Base-by-base conservation (phyloP, 92 coral and sea anemone species). In the Parazoanthus atlanticus region DNA sequence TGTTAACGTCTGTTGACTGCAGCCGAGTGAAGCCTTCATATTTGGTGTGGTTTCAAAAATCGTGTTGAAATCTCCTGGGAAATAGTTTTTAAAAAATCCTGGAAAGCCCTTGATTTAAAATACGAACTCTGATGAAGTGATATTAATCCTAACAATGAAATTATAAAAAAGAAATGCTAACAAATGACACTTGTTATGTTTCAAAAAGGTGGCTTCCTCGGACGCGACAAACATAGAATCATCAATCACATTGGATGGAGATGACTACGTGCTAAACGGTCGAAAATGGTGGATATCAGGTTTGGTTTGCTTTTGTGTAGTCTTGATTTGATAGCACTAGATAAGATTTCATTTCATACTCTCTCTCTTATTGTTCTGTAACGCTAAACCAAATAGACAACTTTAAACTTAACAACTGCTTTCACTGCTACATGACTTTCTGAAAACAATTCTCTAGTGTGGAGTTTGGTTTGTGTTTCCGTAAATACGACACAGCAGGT, bases 271-370 rank as follows among this genome's bases (percentile, higher is more conserved):
- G 73, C 82, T 96, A 70, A 95, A 96, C 78, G 99, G 99, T 28
- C 88, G 95, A 69, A 96, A 96, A 88, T 96, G 99, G 99, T 96
- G 99, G 99, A 96, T 92, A 89, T 96, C 99, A 82, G 99, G 99
- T 96, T 88, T 52, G 30, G 16, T 8, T 56, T 31, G 41, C 3
- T 46, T 29, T n/a, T 41, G 47, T 64, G 52, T 76, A 46, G 30
- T 33, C 69, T 52, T 38, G 15, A 19, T 52, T 47, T 73, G 40
- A 33, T 47, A 69, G 3, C 74, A 69, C 30, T 0, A 12, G 21
- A 52, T 52, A 52, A 12, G 19, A 12, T 11, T 8, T 46, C 13
- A 46, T 7, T 11, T 46, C 52, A 46, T 46, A 46, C 15, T 8
- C 52, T 46, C 52, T 46, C 8, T 46, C n/a, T n/a, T 46, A 7